phyloP scores from a whole-genome alignment of 1,140 invertebrate genomes.

The Polyergus mexicanus region DNA sequence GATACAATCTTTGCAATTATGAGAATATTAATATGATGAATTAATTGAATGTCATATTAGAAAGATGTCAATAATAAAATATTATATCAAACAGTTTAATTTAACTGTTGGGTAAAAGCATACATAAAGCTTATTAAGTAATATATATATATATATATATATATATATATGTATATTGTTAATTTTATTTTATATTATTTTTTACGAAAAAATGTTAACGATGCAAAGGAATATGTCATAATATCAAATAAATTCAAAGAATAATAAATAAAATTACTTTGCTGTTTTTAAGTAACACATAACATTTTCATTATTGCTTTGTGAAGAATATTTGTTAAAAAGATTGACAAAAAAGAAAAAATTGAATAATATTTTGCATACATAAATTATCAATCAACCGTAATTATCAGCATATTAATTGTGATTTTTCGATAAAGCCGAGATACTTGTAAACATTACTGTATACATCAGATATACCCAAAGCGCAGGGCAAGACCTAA shows the following conservation, averaged over 20 bases:
- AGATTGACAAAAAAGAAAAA: neutral
- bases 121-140: neutral
- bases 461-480: constrained; percentile 89
- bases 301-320: neutral
- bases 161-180: neutral
- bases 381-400: neutral
- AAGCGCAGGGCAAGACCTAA: constrained; percentile 89
- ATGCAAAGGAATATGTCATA: neutral
- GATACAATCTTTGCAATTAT: neutral
- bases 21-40: neutral
- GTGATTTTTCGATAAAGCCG: constrained; percentile 84
- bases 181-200: neutral
- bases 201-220: neutral
- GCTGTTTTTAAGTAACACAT: neutral
- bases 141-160: neutral
- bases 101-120: neutral
- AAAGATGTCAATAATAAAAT: neutral
- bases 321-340: neutral
- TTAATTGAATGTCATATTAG: neutral
- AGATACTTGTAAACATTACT: constrained; percentile 86
- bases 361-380: neutral
- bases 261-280: neutral
- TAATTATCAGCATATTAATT: neutral
- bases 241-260: neutral
- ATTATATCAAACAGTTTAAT: neutral